Evolutionary conservation across 2,113 vertebrate species (phyloP).

Genomic region (Cebus imitator): DNA sequence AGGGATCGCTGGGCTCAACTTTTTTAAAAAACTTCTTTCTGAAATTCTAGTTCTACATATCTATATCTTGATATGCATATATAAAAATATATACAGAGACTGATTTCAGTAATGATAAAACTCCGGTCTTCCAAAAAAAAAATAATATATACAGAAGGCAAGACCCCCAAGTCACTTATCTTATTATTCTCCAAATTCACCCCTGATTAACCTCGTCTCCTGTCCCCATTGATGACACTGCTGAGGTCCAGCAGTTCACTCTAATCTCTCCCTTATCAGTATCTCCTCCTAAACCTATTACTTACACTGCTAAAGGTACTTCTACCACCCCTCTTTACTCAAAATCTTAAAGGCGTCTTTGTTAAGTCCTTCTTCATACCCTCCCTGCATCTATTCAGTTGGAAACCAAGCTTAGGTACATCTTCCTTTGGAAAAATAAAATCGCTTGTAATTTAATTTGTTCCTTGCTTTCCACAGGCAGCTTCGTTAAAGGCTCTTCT

Average conservation of each 20-base stretch:
- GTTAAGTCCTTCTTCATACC: not conserved
- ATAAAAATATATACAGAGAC: not conserved
- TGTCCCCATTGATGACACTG: not conserved
- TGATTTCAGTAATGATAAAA: too few relatives aligned
- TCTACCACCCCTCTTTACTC: not conserved
- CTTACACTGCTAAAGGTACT: not conserved
- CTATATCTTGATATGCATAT: not conserved
- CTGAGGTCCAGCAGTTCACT: not conserved
- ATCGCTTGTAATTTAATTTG: not conserved
- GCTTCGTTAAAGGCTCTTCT: not conserved
- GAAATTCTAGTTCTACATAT: not conserved
- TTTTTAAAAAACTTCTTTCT: not conserved
- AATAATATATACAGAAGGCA: not conserved
- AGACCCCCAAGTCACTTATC: not conserved
- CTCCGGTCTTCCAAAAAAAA: too few relatives aligned
- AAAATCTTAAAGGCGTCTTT: not conserved
- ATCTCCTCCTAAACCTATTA: not conserved
- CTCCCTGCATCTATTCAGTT: not conserved
- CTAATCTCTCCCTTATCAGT: fast-evolving
- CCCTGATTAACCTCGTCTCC: not conserved
- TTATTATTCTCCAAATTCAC: not conserved
- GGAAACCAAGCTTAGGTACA: not conserved
- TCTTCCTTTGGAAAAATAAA: not conserved
- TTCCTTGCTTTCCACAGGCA: not conserved
- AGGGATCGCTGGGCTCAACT: too few relatives aligned